phyloP scores from a whole-genome alignment of 2,113 vertebrate genomes.

The Chionis minor region DNA sequence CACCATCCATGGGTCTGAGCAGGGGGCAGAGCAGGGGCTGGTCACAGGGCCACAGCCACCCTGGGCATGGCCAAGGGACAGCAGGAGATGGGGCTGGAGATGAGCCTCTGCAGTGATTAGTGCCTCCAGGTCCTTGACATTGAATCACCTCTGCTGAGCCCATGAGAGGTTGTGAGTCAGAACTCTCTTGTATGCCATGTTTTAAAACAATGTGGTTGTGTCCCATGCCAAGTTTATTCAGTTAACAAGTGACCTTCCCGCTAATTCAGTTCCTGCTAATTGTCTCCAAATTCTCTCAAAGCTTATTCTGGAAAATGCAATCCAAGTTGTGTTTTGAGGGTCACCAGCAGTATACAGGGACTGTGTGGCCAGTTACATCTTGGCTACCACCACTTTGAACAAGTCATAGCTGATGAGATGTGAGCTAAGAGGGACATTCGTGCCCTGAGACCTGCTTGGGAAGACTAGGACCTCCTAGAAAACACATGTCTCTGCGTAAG shows the following conservation, averaged over 20 bases:
- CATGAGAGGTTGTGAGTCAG: fast-evolving
- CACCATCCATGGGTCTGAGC: fast-evolving
- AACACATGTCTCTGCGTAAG: fast-evolving
- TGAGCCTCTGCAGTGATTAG: background rate
- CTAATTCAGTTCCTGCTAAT: background rate
- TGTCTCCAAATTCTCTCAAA: background rate
- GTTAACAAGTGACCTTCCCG: background rate
- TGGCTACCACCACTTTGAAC: background rate
- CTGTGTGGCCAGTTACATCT: background rate
- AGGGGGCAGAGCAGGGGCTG: background rate
- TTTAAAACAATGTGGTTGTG: fast-evolving
- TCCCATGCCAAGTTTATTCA: background rate
- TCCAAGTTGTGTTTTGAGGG: background rate
- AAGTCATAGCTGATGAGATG: background rate
- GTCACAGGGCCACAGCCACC: background rate
- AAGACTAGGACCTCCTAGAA: background rate
- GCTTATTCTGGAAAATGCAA: background rate
- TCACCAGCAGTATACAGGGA: background rate
- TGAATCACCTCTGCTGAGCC: background rate
- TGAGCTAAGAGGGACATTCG: background rate
- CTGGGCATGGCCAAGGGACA: background rate
- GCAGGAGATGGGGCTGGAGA: background rate
- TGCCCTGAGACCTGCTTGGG: background rate
- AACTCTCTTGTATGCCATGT: background rate
- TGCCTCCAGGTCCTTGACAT: background rate